A percentile compares a stretch with the other conserved stretches of the same genome.
phyloP scores from a whole-genome alignment of 1,140 invertebrate genomes.

The Anagrus nilaparvatae region DNA sequence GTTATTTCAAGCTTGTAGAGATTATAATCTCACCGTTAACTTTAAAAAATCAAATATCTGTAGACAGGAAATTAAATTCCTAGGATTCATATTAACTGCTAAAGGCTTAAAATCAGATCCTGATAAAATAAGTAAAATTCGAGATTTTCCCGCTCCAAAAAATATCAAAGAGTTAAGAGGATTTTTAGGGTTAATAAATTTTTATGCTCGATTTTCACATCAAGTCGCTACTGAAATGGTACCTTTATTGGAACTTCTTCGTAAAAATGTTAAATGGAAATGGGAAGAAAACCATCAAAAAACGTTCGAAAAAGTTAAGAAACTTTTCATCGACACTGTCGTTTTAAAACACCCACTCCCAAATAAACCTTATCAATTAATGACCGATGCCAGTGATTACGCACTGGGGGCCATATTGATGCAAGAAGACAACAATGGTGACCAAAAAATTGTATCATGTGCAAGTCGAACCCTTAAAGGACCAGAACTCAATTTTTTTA shows the following conservation, averaged over 20 bases:
- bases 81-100: too few relatives aligned
- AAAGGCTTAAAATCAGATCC: too few relatives aligned
- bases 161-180: background rate
- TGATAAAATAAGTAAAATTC: background rate
- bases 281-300: background rate
- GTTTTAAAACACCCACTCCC: constrained; percentile 6
- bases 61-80: too few relatives aligned
- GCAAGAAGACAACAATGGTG: background rate
- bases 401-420: constrained; percentile 6
- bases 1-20: too few relatives aligned
- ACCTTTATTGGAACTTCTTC: constrained; percentile 3
- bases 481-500: background rate
- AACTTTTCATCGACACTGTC: constrained; percentile 1
- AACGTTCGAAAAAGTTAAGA: constrained; percentile 4
- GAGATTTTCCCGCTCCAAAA: background rate
- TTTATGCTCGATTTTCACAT: constrained; percentile 3
- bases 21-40: too few relatives aligned
- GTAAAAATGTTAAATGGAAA: constrained; percentile 1
- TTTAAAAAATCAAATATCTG: too few relatives aligned
- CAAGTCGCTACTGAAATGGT: constrained; percentile 2
- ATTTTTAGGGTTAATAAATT: constrained; percentile 9
- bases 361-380: background rate
- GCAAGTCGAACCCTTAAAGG: background rate
- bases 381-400: constrained; percentile 4
- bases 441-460: background rate